Conservation (phyloP, 2,888 invertebrate genomes). For the Protonemura montana region DNA sequence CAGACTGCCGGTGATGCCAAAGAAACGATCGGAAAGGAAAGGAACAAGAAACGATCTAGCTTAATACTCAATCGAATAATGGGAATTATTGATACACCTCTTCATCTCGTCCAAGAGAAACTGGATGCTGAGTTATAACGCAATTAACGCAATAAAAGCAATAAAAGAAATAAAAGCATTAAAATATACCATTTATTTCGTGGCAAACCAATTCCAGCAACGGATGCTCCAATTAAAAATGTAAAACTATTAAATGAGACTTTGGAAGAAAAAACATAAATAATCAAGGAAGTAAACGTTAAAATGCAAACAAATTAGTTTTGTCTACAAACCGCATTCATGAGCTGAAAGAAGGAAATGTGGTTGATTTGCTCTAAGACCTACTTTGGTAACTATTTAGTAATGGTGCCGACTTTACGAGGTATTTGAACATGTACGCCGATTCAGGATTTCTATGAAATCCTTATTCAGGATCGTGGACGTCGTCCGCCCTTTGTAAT, state of each 20-base stretch:
- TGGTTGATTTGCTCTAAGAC: slow-evolving; percentile 7
- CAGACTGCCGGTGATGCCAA: background rate
- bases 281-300: background rate
- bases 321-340: slow-evolving; percentile 12
- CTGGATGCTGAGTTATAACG: background rate
- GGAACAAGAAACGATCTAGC: background rate
- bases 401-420: background rate
- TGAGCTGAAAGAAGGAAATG: slow-evolving; percentile 12
- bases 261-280: background rate
- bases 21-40: background rate
- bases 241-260: background rate
- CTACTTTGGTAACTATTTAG: background rate
- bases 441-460: background rate
- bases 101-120: background rate
- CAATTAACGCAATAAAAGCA: too few relatives aligned
- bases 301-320: slow-evolving; percentile 1
- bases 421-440: background rate
- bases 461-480: background rate
- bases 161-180: background rate
- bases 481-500: background rate
- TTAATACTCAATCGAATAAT: background rate
- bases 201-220: background rate
- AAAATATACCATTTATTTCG: background rate
- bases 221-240: slow-evolving; percentile 1
- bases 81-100: background rate